Base-by-base conservation (phyloP, 2,888 invertebrate species). In the Malachius bipustulatus region DNA sequence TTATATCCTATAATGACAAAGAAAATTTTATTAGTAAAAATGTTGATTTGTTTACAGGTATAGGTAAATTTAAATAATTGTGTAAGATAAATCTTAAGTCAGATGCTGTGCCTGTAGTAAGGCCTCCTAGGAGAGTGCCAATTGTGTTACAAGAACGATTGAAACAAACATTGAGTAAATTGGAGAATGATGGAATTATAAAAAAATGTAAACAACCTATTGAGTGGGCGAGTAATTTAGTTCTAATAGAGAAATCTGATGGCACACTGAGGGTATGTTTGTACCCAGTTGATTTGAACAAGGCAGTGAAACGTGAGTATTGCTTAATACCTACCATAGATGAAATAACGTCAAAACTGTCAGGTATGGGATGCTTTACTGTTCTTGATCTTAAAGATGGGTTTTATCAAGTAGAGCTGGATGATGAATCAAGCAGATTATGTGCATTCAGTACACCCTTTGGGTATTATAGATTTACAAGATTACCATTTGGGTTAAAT, bases 331-430 rank as follows among this genome's bases (percentile, higher is more conserved):
- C 36, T 13, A 30, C 28, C 10, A 15, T 38, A 16, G 29, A 39
- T 14, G 35, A 39, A 13, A 12, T 16, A 35, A 30, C 37, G 3
- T 31, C 32, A 16, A 26, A 28, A 2, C 26, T 37, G 4, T 15
- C 11, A 9, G 12, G 26, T n/a, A 37, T 27, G 26, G 16, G 14
- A 15, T 16, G 14, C 14, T 41, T 41, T 37, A 36, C 27, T 13
- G 39, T 41, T 2, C 14, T 41, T 9, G 35, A 40, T 28, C 31
- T 42, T 3, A 42, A 42, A 37, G 40, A 40, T 14, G 40, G 40
- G 11, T 42, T 40, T 30, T 40, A 34, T 13, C 40, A 42, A 4
- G 31, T 41, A 14, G 32, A 38, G 16, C 24, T 42, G 26, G 40
- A 41, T 26, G 15, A 16, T 1, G 24, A 35, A 30, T 35, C 38